Evolutionary conservation across 2,113 vertebrate genomes (phyloP).

Genomic region (Xiphophorus hellerii): DNA sequence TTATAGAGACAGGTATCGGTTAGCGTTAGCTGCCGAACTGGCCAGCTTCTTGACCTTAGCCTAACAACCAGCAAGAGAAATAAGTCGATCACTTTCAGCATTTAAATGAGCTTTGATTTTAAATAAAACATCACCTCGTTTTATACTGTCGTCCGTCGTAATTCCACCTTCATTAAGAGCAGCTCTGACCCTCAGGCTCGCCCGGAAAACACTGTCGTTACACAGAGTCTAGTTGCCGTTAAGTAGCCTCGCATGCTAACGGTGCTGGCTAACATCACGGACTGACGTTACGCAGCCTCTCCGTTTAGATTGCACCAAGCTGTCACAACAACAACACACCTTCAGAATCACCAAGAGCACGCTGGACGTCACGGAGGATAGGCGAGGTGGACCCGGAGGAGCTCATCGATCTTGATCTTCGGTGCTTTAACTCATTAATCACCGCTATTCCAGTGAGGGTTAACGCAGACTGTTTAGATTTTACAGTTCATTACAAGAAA

Average conservation of each 20-base stretch:
- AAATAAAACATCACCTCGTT: neutral
- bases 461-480: slow-evolving; percentile 48
- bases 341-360: neutral
- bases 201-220: slow-evolving; percentile 19
- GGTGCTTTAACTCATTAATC: slow-evolving; percentile 38
- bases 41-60: slow-evolving; percentile 78
- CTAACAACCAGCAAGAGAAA: slow-evolving; percentile 59
- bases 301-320: slow-evolving; percentile 21
- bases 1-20: slow-evolving; percentile 19
- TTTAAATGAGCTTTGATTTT: neutral
- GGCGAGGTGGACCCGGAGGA: slow-evolving; percentile 1
- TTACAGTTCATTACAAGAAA: slow-evolving; percentile 25
- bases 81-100: slow-evolving; percentile 4
- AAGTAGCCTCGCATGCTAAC: slow-evolving; percentile 51
- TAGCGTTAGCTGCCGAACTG: slow-evolving; percentile 44
- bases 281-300: slow-evolving; percentile 57
- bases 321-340: slow-evolving; percentile 52
- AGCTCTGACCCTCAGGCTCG: neutral
- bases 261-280: slow-evolving; percentile 54
- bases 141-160: neutral
- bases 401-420: slow-evolving; percentile 25
- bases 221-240: slow-evolving; percentile 22
- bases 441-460: slow-evolving; percentile 46
- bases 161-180: neutral
- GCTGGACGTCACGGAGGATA: neutral